Evolutionary conservation across 1,140 invertebrate genomes (phyloP).

Genomic region (Nasonia longicornis): DNA sequence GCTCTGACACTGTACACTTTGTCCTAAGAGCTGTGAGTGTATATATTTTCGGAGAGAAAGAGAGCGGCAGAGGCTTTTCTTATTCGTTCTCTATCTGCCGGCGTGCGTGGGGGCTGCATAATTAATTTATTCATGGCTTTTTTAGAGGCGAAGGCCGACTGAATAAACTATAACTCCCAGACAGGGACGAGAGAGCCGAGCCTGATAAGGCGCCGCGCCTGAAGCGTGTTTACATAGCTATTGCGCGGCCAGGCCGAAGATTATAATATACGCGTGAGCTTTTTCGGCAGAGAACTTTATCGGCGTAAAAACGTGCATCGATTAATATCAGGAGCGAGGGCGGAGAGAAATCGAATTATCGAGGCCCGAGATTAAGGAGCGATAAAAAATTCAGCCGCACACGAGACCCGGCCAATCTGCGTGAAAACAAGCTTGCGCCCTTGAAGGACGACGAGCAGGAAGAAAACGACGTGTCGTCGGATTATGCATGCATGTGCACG

Average conservation of each 20-base stretch:
- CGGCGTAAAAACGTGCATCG: too few relatives aligned
- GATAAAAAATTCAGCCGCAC: too few relatives aligned
- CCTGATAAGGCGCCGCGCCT: neutral
- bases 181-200: neutral
- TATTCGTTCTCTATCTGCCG: neutral
- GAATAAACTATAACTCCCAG: neutral
- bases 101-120: neutral
- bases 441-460: too few relatives aligned
- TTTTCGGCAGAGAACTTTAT: too few relatives aligned
- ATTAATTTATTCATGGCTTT: conserved; percentile 26
- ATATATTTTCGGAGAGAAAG: neutral
- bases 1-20: neutral
- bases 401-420: neutral
- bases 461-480: neutral
- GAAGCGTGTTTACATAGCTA: neutral
- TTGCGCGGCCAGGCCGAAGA: neutral
- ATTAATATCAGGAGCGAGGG: too few relatives aligned
- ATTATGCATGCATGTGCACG: neutral
- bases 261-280: too few relatives aligned
- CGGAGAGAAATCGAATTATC: too few relatives aligned
- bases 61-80: neutral
- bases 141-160: neutral
- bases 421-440: neutral
- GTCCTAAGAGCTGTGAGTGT: neutral
- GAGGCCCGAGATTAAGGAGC: too few relatives aligned